These are phyloP conservation scores for Piscicola geometra DNA, from an alignment of 2,888 invertebrate species.

Conservation along the genomic window DNA sequence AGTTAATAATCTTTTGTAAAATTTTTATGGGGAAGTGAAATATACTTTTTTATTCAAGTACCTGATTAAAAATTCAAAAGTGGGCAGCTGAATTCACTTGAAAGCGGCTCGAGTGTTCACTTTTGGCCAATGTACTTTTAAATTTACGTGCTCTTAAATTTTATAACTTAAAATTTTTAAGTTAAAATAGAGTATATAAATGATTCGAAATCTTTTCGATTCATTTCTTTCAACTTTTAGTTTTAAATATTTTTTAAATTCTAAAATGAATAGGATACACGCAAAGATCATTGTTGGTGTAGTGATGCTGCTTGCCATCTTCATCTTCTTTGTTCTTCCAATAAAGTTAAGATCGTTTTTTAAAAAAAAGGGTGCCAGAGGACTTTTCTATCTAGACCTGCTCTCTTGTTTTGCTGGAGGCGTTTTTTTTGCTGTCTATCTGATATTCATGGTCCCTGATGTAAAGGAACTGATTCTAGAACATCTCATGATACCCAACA, in stretches of 20 bases:
- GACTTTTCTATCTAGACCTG: constrained; percentile 35
- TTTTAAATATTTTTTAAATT: not conserved
- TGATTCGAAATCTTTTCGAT: too few species aligned
- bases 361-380: constrained; percentile 31
- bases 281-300: constrained; percentile 34
- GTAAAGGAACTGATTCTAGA: constrained; percentile 29
- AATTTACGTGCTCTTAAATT: not conserved
- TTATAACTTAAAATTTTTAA: not conserved
- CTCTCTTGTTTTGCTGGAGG: constrained; percentile 41
- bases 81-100: too few species aligned
- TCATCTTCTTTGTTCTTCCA: constrained; percentile 37
- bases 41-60: too few species aligned
- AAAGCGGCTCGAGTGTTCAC: not conserved
- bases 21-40: too few species aligned
- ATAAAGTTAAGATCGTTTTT: constrained; percentile 39
- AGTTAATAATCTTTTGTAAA: too few species aligned
- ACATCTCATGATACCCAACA: constrained; percentile 34
- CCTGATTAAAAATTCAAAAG: too few species aligned
- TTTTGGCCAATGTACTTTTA: not conserved
- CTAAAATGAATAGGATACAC: constrained; percentile 31
- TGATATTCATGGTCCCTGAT: constrained; percentile 38
- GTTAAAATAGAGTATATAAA: not conserved
- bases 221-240: not conserved
- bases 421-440: constrained; percentile 38
- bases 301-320: constrained; percentile 34